A percentile compares a stretch with the other conserved stretches of the same genome.
Evolutionary conservation across 2,888 invertebrate species (phyloP).

Genomic region (Sepiola atlantica): DNA sequence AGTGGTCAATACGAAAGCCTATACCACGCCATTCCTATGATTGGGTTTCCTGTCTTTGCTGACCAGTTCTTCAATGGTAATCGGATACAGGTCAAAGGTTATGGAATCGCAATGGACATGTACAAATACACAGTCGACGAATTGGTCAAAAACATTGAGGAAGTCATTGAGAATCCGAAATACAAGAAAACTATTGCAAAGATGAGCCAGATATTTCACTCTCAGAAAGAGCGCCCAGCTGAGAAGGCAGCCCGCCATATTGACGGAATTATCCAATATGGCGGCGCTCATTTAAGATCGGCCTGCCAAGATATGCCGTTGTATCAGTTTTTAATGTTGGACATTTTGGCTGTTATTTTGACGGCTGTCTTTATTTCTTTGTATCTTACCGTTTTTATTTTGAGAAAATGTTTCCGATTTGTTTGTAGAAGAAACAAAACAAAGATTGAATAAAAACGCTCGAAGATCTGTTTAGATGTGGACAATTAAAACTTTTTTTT

Average conservation of each 20-base stretch:
- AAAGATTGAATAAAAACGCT: no score
- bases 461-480: no score
- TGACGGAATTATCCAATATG: neutral
- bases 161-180: constrained; percentile 51
- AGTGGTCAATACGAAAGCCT: constrained; percentile 58
- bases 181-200: constrained; percentile 53
- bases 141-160: constrained; percentile 51
- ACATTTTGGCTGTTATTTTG: no score
- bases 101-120: constrained; percentile 56
- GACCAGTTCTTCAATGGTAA: constrained; percentile 55
- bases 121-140: constrained; percentile 45
- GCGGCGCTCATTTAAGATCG: no score
- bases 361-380: no score
- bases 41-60: constrained; percentile 54
- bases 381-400: no score
- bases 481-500: no score
- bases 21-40: constrained; percentile 57
- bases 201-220: constrained; percentile 53
- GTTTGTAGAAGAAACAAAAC: no score
- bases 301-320: no score
- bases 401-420: no score
- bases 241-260: constrained; percentile 24
- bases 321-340: no score
- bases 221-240: constrained; percentile 45
- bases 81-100: constrained; percentile 53